Conservation (phyloP, 2,113 vertebrate species). For the Labeo rohita region DNA sequence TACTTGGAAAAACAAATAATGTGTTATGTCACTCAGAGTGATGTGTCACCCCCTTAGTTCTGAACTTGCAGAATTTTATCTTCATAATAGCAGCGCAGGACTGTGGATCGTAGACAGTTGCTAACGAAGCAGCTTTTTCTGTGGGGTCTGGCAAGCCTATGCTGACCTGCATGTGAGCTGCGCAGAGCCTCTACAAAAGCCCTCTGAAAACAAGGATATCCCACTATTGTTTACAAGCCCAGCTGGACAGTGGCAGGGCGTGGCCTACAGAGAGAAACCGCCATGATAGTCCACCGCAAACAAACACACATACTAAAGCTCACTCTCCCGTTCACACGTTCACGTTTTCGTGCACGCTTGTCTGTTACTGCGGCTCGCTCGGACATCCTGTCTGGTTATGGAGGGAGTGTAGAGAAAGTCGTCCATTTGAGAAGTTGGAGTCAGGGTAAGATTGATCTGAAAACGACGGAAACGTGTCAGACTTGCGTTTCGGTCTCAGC, state of each 20-base stretch:
- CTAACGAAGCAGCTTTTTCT: constrained; percentile 55
- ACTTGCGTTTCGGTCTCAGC: neutral
- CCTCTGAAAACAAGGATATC: constrained; percentile 79
- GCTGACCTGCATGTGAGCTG: constrained; percentile 50
- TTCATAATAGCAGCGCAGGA: constrained; percentile 34
- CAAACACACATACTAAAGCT: constrained; percentile 36
- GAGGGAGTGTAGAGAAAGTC: constrained; percentile 17
- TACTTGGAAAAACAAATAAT: neutral
- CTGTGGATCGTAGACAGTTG: constrained; percentile 51
- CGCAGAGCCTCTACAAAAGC: constrained; percentile 50
- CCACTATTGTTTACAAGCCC: constrained; percentile 75
- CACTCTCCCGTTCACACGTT: neutral
- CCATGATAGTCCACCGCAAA: constrained; percentile 38
- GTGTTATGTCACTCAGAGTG: neutral
- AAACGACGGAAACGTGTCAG: neutral
- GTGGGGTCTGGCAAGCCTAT: neutral
- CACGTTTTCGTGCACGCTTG: neutral
- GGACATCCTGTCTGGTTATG: constrained; percentile 51
- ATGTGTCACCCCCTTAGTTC: neutral
- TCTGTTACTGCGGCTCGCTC: neutral
- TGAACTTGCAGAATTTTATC: constrained; percentile 29
- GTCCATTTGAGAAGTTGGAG: constrained; percentile 34
- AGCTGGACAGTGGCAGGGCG: constrained; percentile 71
- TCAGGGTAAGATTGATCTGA: constrained; percentile 48
- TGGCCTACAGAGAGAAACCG: constrained; percentile 55